phyloP scores from a whole-genome alignment of 2,113 vertebrate genomes.

The Lucifuga dentata region DNA sequence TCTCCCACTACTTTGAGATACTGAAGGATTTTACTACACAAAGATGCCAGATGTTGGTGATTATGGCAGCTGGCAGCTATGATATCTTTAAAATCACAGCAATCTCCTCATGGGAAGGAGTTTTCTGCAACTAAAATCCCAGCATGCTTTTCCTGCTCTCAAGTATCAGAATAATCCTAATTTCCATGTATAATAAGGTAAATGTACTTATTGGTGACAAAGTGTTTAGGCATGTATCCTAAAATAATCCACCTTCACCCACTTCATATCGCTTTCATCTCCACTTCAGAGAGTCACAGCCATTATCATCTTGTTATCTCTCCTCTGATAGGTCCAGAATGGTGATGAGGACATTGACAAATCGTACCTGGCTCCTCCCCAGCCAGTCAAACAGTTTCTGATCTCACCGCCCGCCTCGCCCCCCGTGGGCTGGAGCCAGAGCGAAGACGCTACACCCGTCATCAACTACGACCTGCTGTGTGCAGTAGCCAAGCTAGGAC shows the following conservation, averaged over 20 bases:
- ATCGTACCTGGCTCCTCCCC: slow-evolving; percentile 92
- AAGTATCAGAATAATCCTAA: background rate
- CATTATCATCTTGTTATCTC: background rate
- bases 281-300: too few species aligned
- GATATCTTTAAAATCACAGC: slow-evolving; percentile 6
- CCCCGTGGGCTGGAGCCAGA: slow-evolving; percentile 96
- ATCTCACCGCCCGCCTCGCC: slow-evolving; percentile 96
- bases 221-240: too few species aligned
- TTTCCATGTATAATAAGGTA: background rate
- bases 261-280: background rate
- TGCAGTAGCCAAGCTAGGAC: slow-evolving; percentile 95
- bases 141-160: background rate
- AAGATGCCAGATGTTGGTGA: slow-evolving; percentile 45
- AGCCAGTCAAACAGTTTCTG: slow-evolving; percentile 95
- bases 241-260: too few species aligned
- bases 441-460: slow-evolving; percentile 91
- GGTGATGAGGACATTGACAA: slow-evolving; percentile 89
- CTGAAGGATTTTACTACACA: slow-evolving; percentile 49
- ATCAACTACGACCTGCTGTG: slow-evolving; percentile 98
- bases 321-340: slow-evolving; percentile 84
- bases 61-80: slow-evolving; percentile 50
- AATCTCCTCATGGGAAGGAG: slow-evolving; percentile 25
- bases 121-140: background rate
- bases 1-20: slow-evolving; percentile 43
- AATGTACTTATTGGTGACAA: too few species aligned